phyloP scores from a whole-genome alignment of 2,113 vertebrate species.

The Fulmarus glacialis region DNA sequence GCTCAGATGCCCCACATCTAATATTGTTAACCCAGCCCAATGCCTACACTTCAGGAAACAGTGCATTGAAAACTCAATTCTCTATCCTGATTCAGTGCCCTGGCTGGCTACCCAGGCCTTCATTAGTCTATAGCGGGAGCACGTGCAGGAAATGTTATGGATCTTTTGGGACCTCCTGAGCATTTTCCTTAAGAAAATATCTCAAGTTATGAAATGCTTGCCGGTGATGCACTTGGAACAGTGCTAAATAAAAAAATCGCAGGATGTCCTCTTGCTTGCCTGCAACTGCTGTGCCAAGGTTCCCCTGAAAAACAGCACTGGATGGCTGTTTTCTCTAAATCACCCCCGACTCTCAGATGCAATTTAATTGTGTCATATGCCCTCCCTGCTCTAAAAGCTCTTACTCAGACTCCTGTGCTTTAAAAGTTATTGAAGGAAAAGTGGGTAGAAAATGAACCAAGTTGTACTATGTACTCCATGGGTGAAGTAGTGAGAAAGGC shows the following conservation, averaged over 20 bases:
- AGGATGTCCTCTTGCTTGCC: constrained; percentile 11
- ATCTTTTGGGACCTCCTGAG: constrained; percentile 25
- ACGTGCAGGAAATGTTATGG: neutral
- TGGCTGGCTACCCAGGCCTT: neutral
- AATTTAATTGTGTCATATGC: neutral
- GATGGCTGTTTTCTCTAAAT: neutral
- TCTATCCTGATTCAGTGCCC: neutral
- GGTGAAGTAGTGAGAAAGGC: neutral
- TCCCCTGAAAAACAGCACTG: neutral
- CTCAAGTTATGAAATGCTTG: neutral
- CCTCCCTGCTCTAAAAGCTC: neutral
- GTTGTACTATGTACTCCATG: neutral
- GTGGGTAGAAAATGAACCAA: neutral
- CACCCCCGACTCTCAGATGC: neutral
- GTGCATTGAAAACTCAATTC: neutral
- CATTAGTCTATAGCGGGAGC: neutral
- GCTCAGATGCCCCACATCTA: neutral
- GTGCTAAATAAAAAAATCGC: neutral
- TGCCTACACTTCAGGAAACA: neutral
- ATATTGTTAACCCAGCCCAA: neutral
- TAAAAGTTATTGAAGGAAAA: neutral
- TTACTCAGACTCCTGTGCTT: neutral
- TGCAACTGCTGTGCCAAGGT: neutral
- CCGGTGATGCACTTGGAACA: neutral
- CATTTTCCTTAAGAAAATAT: constrained; percentile 27